Evolutionary conservation across 2,113 vertebrate genomes (phyloP).

Genomic region (Eulemur rufifrons): DNA sequence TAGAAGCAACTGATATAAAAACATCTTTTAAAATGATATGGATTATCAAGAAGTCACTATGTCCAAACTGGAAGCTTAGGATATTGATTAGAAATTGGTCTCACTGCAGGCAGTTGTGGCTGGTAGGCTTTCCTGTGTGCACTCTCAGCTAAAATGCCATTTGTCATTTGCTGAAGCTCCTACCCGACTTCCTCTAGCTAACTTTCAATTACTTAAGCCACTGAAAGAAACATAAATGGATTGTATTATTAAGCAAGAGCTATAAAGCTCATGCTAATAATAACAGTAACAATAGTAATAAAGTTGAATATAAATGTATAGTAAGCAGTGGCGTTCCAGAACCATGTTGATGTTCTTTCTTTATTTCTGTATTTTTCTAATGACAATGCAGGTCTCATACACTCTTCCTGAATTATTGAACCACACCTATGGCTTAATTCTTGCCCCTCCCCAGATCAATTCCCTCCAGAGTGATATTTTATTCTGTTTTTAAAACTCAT

Average conservation of each 20-base stretch:
- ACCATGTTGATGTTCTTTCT: not conserved
- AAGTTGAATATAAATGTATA: not conserved
- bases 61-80: not conserved
- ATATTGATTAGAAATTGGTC: not conserved
- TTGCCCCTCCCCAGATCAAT: not conserved
- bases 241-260: not conserved
- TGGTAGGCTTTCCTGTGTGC: not conserved
- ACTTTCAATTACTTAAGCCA: not conserved
- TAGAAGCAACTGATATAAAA: not conserved
- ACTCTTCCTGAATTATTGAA: not conserved
- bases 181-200: not conserved
- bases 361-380: not conserved
- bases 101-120: not conserved
- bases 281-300: not conserved
- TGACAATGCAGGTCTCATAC: not conserved
- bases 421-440: not conserved
- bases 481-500: not conserved
- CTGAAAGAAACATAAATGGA: not conserved
- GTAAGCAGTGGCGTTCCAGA: not conserved
- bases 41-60: not conserved
- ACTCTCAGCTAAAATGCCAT: not conserved
- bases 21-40: constrained; percentile 13
- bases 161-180: not conserved
- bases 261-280: not conserved
- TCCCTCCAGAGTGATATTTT: not conserved